A percentile compares a stretch with the other conserved stretches of the same genome.
Conservation (phyloP, 2,797 vertebrate species). For the Poliocrania exsul region DNA sequence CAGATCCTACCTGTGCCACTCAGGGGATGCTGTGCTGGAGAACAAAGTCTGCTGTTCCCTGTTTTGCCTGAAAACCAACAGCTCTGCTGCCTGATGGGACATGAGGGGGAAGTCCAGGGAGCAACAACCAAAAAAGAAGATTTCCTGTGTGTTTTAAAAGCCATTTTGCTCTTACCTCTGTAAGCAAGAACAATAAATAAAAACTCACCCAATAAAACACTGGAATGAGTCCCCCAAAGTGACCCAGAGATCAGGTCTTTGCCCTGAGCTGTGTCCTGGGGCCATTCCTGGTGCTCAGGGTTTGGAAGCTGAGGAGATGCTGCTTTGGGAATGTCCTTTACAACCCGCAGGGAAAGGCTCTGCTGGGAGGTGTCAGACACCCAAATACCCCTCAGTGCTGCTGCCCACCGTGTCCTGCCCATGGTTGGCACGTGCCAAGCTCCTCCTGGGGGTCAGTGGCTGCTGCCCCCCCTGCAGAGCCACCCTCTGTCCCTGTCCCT, state of each 20-base stretch:
- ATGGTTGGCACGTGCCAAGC: neutral
- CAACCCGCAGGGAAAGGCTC: fast-evolving
- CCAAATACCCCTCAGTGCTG: fast-evolving
- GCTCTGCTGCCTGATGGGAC: neutral
- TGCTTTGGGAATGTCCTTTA: neutral
- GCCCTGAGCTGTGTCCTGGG: fast-evolving
- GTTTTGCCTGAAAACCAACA: neutral
- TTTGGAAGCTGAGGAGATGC: neutral
- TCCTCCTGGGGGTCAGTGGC: no score
- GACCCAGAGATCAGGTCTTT: fast-evolving
- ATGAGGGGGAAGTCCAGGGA: neutral
- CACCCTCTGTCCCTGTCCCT: neutral
- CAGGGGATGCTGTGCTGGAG: neutral
- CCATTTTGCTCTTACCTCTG: neutral
- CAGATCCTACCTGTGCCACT: neutral
- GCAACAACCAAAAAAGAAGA: neutral
- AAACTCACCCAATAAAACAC: neutral
- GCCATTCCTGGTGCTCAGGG: fast-evolving
- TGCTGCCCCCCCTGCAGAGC: neutral
- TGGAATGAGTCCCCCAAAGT: neutral
- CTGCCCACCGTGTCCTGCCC: neutral
- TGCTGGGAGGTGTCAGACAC: fast-evolving
- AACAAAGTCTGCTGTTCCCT: neutral
- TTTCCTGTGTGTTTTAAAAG: neutral
- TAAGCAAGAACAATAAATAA: neutral